These are phyloP conservation scores for Lordiphosa clarofinis DNA, from an alignment of 1,140 invertebrate genomes.

Conservation along the genomic window DNA sequence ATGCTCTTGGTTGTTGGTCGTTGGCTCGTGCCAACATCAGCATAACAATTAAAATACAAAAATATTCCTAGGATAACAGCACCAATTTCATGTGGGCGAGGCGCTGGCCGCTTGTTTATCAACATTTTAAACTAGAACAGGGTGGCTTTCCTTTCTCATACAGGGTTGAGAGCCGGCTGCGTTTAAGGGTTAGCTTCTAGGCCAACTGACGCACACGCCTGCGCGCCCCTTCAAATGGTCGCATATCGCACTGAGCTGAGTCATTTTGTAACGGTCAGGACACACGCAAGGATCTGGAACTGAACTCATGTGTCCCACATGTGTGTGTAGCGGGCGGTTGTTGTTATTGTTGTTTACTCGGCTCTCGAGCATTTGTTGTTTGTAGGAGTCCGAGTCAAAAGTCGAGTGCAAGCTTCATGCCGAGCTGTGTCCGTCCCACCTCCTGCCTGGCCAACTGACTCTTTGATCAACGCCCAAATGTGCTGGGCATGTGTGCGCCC, in stretches of 20 bases:
- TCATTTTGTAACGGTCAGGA: constrained; percentile 70
- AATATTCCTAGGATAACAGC: constrained; percentile 64
- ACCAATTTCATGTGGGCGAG: constrained; percentile 51
- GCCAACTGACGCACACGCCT: constrained; percentile 62
- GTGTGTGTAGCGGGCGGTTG: constrained; percentile 35
- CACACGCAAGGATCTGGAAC: constrained; percentile 54
- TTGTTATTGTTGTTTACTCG: constrained; percentile 31
- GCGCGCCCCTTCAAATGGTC: constrained; percentile 31
- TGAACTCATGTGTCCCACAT: constrained; percentile 49
- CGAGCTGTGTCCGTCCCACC: constrained; percentile 40
- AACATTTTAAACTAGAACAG: constrained; percentile 56
- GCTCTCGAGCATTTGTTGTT: constrained; percentile 8
- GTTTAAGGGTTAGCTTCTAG: constrained; percentile 67
- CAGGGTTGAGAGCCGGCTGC: constrained; percentile 36
- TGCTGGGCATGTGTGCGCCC: constrained; percentile 49
- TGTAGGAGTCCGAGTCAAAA: constrained; percentile 8
- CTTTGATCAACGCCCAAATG: constrained; percentile 23
- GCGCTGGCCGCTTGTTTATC: constrained; percentile 24
- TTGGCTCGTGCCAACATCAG: constrained; percentile 70
- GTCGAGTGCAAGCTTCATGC: constrained; percentile 48
- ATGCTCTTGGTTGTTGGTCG: constrained; percentile 30
- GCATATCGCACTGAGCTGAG: constrained; percentile 55
- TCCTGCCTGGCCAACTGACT: constrained; percentile 59
- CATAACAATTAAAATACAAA: constrained; percentile 69
- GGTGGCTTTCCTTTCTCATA: constrained; percentile 34